phyloP scores from a whole-genome alignment of 2,113 vertebrate species.

The Eonycteris spelaea region DNA sequence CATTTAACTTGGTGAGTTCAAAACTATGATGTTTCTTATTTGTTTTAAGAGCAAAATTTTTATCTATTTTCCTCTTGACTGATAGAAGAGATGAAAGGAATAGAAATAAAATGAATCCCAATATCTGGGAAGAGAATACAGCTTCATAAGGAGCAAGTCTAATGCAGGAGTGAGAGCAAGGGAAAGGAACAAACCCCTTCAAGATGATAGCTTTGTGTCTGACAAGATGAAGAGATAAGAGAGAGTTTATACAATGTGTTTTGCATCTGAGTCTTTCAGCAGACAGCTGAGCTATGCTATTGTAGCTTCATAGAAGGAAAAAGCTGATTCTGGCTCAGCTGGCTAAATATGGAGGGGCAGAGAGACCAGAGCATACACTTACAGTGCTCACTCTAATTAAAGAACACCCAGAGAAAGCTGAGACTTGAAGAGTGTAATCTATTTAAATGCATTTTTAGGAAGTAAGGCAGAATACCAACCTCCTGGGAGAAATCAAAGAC shows the following conservation, averaged over 20 bases:
- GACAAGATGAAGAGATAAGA: conserved; percentile 32
- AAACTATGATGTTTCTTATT: conserved; percentile 31
- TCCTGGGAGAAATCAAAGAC: background rate
- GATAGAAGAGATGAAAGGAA: conserved; percentile 60
- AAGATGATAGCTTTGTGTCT: conserved; percentile 46
- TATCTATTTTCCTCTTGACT: conserved; percentile 65
- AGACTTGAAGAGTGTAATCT: background rate
- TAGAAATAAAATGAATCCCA: conserved; percentile 45
- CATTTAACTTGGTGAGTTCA: conserved; percentile 46
- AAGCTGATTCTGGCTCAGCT: background rate
- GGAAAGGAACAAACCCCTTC: conserved; percentile 35
- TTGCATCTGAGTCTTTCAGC: background rate
- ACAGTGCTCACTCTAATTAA: background rate
- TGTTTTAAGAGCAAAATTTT: conserved; percentile 51
- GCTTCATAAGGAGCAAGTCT: conserved; percentile 58
- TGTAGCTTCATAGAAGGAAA: background rate
- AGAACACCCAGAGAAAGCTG: background rate
- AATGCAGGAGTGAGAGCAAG: background rate
- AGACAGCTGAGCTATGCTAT: background rate
- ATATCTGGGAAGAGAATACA: conserved; percentile 59
- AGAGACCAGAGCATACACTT: background rate
- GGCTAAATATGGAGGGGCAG: background rate
- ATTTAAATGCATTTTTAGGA: background rate
- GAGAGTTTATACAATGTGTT: background rate
- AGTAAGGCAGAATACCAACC: background rate